phyloP scores from a whole-genome alignment of 2,888 invertebrate genomes.

The Phoronis australis region DNA sequence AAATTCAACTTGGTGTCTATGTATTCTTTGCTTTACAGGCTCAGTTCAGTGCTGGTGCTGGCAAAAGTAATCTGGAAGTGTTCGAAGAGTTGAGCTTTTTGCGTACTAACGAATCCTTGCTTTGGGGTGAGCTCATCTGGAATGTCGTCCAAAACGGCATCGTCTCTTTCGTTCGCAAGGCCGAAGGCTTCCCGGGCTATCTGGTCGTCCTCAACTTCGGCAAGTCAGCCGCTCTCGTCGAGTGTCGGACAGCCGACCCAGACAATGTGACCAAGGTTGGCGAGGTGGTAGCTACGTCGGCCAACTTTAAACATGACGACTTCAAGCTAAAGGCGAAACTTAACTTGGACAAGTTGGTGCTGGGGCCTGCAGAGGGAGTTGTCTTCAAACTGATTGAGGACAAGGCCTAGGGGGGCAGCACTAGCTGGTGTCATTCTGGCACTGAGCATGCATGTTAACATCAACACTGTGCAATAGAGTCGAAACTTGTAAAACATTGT shows the following conservation, averaged over 20 bases:
- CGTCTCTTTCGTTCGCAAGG: constrained; percentile 37
- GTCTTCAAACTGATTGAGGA: not conserved
- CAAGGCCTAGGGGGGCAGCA: too few species aligned
- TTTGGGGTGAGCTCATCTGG: constrained; percentile 32
- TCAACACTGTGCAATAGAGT: too few species aligned
- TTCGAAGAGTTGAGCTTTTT: constrained; percentile 28
- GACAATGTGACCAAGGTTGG: not conserved
- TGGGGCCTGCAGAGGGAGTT: not conserved
- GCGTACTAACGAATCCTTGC: constrained; percentile 37
- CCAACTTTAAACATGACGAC: not conserved
- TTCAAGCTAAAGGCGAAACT: not conserved
- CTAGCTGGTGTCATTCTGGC: too few species aligned
- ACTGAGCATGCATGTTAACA: too few species aligned
- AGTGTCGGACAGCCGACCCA: not conserved
- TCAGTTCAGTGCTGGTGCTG: constrained; percentile 26
- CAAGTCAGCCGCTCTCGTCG: not conserved
- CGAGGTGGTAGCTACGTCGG: not conserved
- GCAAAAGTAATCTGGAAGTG: constrained; percentile 23
- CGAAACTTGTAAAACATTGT: too few species aligned
- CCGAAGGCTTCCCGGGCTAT: constrained; percentile 40
- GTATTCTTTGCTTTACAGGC: too few species aligned
- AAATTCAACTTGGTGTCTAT: too few species aligned
- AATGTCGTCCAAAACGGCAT: constrained; percentile 21
- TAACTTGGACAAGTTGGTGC: not conserved
- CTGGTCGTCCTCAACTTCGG: constrained; percentile 44